phyloP scores from a whole-genome alignment of 2,113 vertebrate species.

The Ivindomyrus marchei region DNA sequence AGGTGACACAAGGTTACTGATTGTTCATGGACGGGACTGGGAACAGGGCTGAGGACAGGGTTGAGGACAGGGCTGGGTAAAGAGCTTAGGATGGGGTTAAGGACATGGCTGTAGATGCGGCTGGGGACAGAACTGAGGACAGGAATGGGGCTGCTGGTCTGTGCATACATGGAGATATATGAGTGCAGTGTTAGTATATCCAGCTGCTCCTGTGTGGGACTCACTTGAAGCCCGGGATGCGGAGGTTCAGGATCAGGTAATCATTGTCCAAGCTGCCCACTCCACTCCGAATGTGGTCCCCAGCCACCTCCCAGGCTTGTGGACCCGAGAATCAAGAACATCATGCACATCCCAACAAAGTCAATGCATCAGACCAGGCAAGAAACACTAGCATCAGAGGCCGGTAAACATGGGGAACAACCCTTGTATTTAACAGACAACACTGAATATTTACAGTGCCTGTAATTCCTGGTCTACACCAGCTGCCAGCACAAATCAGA shows the following conservation, averaged over 20 bases:
- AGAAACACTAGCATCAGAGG: neutral
- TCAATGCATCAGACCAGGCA: neutral
- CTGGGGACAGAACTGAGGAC: neutral
- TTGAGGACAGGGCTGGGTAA: neutral
- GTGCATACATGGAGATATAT: neutral
- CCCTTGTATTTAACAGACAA: neutral
- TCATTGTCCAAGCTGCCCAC: conserved; percentile 91
- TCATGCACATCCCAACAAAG: neutral
- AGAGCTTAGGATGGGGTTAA: neutral
- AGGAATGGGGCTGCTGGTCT: neutral
- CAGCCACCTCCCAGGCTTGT: conserved; percentile 90
- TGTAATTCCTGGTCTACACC: neutral
- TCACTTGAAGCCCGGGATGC: conserved; percentile 91
- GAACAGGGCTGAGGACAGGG: neutral
- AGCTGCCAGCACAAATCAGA: neutral
- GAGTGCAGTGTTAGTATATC: neutral
- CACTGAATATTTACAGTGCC: neutral
- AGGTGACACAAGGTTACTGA: too few species aligned
- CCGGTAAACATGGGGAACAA: neutral
- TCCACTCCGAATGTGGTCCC: conserved; percentile 84
- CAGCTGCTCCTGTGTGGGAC: conserved; percentile 31
- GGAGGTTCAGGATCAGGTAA: conserved; percentile 89
- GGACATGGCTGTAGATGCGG: neutral
- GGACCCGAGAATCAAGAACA: neutral
- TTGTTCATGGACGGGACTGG: neutral